Evolutionary conservation across 2,797 vertebrate species (phyloP).

Genomic region (Mormyrus hasselquistii): DNA sequence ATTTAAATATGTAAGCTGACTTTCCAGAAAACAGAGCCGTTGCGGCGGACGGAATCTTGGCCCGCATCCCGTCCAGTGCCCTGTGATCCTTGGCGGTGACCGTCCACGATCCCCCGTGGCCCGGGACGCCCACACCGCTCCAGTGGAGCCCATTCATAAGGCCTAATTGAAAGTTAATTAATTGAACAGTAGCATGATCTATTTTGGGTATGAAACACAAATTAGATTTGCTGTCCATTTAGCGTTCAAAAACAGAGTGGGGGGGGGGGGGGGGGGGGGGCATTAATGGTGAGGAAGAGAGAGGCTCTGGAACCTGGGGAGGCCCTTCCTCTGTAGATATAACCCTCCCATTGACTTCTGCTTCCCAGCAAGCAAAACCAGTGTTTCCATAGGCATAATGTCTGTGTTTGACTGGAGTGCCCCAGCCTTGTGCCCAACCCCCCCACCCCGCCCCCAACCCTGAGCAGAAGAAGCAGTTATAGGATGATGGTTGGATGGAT

Average conservation of each 20-base stretch:
- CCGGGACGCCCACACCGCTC: slow-evolving; percentile 1
- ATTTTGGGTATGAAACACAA: background rate
- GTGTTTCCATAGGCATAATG: background rate
- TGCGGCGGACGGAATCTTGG: background rate
- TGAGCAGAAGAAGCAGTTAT: background rate
- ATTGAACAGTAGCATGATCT: background rate
- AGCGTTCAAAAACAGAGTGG: background rate
- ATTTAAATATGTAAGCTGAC: background rate
- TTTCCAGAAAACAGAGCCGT: background rate
- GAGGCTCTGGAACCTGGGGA: background rate
- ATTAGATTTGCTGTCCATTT: background rate
- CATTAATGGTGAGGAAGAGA: background rate
- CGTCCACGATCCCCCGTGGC: background rate
- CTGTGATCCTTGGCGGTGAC: background rate
- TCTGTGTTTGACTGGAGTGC: background rate
- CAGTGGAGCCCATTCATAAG: background rate
- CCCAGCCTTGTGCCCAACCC: background rate
- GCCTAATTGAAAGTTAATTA: slow-evolving; percentile 10
- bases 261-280: background rate
- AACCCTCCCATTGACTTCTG: slow-evolving; percentile 2
- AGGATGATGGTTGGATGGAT: background rate
- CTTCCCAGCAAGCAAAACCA: background rate
- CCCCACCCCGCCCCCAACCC: background rate
- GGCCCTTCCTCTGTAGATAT: background rate
- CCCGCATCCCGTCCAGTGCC: background rate